Evolutionary conservation across 2,113 vertebrate genomes (phyloP), one percentile per base, ranked within the genome.

Genomic region (Vombatus ursinus): DNA sequence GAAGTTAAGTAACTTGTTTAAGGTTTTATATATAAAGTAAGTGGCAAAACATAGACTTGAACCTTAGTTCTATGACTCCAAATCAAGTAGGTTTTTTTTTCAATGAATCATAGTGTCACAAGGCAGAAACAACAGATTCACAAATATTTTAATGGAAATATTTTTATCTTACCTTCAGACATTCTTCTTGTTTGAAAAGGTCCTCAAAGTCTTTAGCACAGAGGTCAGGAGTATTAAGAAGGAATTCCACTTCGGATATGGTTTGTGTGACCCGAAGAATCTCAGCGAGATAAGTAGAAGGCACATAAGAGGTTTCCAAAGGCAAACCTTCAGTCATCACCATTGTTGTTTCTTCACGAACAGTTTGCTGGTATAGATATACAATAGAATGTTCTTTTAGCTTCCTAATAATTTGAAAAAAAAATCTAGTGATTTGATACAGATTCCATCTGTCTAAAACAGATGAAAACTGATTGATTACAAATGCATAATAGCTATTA

Each of bases 181-280:
- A 99, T 52, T 98, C 98, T 93, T 99, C 99, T 96, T 99, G 99
- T 97, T 99, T 99, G 95, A 99, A 98, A 96, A 99, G 98, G 97
- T 99, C 99, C 96, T 99, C 99, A 98, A 96, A 99, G 49, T 99
- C 98, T 90, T 99, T 99, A 52, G 98, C 99, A 98, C 99, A 99
- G 97, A 99, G 99, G 95, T 99, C 99, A 23, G 99, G 99, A 96
- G 99, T 99, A 98, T 99, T 99, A 97, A 99, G 99, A 97, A 98
- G 98, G 95, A 99, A 99, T 98, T 99, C 99, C 44, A 99, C 99
- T 98, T 99, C 99, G 23, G 99, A 99, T 97, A 99, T 99, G 26
- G 98, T 98, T 97, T 99, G 99, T 93, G 99, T 98, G 96, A 99
- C 98, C 14, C 98, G 98, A 97, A 99, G 98, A 97, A 99, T 99